Percentiles rank a stretch among this genome's conserved stretches.
These are phyloP conservation scores for Sebastes nivosus DNA, from an alignment of 2,797 vertebrate species.

Conservation along the genomic window DNA sequence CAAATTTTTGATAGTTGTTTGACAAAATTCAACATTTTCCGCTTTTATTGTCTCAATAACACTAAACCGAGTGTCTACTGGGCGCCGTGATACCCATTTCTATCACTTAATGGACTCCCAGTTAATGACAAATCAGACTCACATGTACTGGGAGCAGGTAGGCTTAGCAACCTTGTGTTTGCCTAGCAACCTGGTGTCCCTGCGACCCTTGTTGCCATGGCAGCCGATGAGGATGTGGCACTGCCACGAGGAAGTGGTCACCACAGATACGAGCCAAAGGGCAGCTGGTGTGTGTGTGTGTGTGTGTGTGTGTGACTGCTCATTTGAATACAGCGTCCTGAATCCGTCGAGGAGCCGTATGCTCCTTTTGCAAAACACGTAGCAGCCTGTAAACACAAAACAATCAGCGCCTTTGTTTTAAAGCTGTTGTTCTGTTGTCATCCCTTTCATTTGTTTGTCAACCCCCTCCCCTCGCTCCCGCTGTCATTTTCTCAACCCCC, in stretches of 20 bases:
- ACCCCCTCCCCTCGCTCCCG: background rate
- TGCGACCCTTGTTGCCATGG: conserved; percentile 77
- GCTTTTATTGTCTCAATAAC: background rate
- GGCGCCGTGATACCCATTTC: accelerated
- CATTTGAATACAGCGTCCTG: conserved; percentile 99
- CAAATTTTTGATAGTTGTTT: background rate
- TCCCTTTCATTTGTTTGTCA: conserved; percentile 68
- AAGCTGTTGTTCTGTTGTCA: conserved; percentile 76
- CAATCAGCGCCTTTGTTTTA: conserved; percentile 94
- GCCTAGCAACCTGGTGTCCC: conserved; percentile 72
- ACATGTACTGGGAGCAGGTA: conserved; percentile 41
- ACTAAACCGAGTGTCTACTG: background rate
- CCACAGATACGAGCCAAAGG: conserved; percentile 88
- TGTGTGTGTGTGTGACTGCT: conserved; percentile 68
- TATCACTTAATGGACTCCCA: conserved; percentile 17
- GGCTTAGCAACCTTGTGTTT: conserved; percentile 70
- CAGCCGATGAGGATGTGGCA: conserved; percentile 77
- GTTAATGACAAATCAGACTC: background rate
- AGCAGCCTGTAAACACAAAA: conserved; percentile 89
- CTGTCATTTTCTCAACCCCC: conserved; percentile 36
- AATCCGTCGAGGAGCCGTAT: conserved; percentile 96
- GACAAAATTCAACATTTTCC: background rate
- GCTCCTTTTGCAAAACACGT: conserved; percentile 89
- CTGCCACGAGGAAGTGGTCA: conserved; percentile 90
- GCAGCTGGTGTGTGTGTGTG: conserved; percentile 85